phyloP scores from a whole-genome alignment of 2,113 vertebrate genomes.

The Calyptomena viridis region DNA sequence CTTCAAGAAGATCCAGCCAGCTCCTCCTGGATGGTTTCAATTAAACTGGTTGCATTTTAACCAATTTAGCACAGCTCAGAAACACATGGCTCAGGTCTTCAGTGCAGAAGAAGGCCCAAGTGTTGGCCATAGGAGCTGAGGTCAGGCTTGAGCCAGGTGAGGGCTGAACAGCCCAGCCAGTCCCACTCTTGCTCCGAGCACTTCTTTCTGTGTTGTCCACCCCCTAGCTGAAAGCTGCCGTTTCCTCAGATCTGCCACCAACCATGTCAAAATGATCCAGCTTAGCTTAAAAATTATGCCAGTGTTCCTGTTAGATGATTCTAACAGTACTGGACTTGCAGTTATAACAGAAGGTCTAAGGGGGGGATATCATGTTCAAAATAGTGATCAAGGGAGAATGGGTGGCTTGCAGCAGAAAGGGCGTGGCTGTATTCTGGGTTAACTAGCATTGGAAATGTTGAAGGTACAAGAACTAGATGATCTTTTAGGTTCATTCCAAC shows the following conservation, averaged over 20 bases:
- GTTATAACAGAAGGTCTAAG: background rate
- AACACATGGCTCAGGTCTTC: background rate
- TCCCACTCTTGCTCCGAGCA: background rate
- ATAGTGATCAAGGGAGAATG: background rate
- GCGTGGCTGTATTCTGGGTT: background rate
- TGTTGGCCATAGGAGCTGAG: background rate
- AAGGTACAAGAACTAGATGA: background rate
- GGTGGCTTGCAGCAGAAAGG: background rate
- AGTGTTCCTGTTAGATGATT: background rate
- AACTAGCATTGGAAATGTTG: background rate
- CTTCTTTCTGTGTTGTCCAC: background rate
- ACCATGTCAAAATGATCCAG: background rate
- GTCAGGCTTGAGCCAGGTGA: background rate
- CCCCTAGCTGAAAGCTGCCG: background rate
- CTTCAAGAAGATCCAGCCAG: background rate
- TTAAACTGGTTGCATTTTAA: background rate
- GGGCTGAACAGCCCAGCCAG: background rate
- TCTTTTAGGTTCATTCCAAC: background rate
- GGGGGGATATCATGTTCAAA: background rate
- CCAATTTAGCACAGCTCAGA: background rate
- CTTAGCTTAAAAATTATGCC: background rate
- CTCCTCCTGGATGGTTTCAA: rapidly evolving
- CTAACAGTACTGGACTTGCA: background rate
- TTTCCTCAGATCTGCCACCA: background rate
- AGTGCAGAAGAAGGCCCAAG: background rate